phyloP scores from a whole-genome alignment of 2,113 vertebrate species.

The Alouatta palliata region DNA sequence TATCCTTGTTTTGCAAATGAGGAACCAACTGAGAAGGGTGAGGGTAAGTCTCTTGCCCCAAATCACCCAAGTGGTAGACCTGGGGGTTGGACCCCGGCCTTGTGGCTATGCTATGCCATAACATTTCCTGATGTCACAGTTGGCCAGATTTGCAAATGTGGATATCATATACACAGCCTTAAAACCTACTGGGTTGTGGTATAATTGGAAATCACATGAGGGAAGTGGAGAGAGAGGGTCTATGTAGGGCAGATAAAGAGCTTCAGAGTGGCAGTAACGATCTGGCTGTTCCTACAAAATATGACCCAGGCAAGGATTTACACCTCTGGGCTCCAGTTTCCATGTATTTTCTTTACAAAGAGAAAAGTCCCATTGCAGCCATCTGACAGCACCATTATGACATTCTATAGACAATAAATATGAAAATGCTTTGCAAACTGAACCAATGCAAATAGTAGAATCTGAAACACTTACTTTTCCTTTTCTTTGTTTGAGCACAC shows the following conservation, averaged over 20 bases:
- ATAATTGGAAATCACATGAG: no score
- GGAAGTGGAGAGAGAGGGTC: no score
- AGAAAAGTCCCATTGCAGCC: no score
- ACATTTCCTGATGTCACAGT: background rate
- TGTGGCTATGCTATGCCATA: fast-evolving
- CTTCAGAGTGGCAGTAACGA: fast-evolving
- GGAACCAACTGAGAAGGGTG: no score
- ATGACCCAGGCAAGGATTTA: background rate
- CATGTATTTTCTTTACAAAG: background rate
- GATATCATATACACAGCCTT: no score
- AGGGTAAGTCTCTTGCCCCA: background rate
- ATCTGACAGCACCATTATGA: background rate
- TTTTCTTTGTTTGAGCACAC: background rate
- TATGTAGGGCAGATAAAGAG: no score
- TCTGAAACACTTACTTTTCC: background rate
- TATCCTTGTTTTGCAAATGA: background rate
- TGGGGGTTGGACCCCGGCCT: background rate
- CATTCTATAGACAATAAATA: background rate
- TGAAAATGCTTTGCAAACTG: background rate
- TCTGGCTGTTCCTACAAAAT: background rate
- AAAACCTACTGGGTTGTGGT: no score
- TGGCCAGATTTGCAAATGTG: background rate
- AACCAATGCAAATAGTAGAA: fast-evolving
- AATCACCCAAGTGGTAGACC: no score
- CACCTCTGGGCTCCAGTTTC: background rate